Conservation (phyloP, 2,113 vertebrate species). For the Rhynchopsitta pachyrhyncha region DNA sequence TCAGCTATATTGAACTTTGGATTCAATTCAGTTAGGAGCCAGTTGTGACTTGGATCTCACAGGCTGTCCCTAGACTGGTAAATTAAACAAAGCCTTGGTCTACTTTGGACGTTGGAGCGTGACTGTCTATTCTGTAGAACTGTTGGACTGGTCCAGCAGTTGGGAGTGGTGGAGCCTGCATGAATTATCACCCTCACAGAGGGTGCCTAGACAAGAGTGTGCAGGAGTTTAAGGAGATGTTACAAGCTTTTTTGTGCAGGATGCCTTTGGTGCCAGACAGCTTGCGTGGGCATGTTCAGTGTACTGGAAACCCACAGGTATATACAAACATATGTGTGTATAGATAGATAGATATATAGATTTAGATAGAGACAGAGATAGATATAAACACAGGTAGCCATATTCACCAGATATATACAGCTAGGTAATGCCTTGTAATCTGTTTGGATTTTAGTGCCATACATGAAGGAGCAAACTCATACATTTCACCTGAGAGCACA, state of each 20-base stretch:
- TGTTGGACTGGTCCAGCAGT: neutral
- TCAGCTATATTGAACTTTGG: neutral
- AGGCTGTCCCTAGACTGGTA: neutral
- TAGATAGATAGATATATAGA: neutral
- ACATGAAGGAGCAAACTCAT: neutral
- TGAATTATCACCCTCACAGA: neutral
- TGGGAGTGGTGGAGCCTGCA: neutral
- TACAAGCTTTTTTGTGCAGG: neutral
- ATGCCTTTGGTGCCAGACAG: neutral
- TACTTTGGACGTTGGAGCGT: neutral
- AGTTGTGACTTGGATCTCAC: conserved; percentile 26
- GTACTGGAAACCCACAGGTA: neutral
- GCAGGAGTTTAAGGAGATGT: neutral
- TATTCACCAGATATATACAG: neutral
- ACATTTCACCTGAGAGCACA: rapidly evolving
- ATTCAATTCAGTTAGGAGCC: neutral
- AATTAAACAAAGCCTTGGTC: conserved; percentile 7
- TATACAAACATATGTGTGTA: neutral
- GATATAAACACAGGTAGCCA: neutral
- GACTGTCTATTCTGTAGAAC: conserved; percentile 26
- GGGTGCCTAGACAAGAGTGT: neutral
- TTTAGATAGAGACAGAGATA: neutral
- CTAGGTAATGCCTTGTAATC: neutral
- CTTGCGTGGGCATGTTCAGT: rapidly evolving
- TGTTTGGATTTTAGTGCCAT: neutral